Evolutionary conservation across 2,113 vertebrate genomes (phyloP), one percentile per base, ranked within the genome.

Genomic region (Myodes glareolus): DNA sequence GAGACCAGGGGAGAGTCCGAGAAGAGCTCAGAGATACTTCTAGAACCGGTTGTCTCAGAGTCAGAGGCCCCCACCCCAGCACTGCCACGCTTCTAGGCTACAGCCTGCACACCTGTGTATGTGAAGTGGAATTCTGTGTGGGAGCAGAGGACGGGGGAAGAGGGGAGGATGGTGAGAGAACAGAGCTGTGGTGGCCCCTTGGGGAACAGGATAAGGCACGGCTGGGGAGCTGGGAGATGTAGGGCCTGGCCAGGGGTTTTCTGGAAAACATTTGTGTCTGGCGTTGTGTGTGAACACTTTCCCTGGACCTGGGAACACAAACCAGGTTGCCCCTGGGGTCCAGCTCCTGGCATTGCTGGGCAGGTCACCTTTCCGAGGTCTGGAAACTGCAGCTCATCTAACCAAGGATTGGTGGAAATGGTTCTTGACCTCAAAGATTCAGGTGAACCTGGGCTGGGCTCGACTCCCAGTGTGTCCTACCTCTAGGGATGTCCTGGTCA

Each of bases 61-160:
- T 8, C 36, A 23, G 75, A 45, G 36, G 4, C 10, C 21, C 3
- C n/a, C 5, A 0, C 31, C 13, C 4, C 1, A 1, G 78, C 5
- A 10, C 39, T n/a, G 31, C 21, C n/a, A 3, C 2, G 25, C 65
- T 75, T 90, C 21, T 0, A 42, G 39, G 19, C 68, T 33, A 29
- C 9, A 90, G 88, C n/a, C 36, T 36, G 17, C 31, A 13, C 5
- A 19, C 14, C 29, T 68, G 5, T 1, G 29, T n/a, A 55, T 27
- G 63, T 7, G 23, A 50, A 65, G 29, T 3, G 0, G 2, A 8
- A 78, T 91, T 50, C 27, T 19, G 21, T 25, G 39, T 45, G 63
- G 92, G 70, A 36, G 80, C 4, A 39, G 65, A 80, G 76, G 5
- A 3, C 25, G 27, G 61, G 55, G 36, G 23, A 5, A 0, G 67